phyloP scores from a whole-genome alignment of 2,797 vertebrate species.

The Allobates femoralis region DNA sequence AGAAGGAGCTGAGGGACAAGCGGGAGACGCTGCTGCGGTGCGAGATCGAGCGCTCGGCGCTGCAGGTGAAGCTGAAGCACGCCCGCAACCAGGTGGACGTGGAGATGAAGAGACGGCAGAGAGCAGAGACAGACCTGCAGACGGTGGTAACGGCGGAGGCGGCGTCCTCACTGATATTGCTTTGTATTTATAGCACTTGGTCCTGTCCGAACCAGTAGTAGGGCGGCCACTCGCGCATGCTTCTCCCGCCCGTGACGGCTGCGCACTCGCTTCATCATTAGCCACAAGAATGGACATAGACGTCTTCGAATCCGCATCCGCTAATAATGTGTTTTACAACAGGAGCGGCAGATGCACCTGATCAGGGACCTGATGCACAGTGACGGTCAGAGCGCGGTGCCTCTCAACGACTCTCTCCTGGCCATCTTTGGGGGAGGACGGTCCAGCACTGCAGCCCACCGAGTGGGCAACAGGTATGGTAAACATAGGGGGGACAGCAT shows the following conservation, averaged over 20 bases:
- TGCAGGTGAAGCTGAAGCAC: slow-evolving; percentile 81
- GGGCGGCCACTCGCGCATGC: no score
- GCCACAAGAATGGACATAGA: no score
- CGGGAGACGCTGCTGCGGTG: slow-evolving; percentile 79
- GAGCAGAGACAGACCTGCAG: slow-evolving; percentile 78
- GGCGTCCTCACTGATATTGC: no score
- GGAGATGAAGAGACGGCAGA: slow-evolving; percentile 85
- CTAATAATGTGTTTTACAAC: background rate
- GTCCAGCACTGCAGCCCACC: background rate
- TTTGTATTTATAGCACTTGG: no score
- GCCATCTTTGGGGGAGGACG: background rate
- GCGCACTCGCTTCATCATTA: no score
- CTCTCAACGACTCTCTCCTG: slow-evolving; percentile 46
- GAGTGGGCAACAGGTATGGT: slow-evolving; percentile 48
- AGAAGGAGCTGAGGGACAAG: slow-evolving; percentile 75
- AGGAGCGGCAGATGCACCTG: slow-evolving; percentile 59
- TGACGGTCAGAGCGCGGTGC: slow-evolving; percentile 27
- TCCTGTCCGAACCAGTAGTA: no score
- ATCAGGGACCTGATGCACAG: slow-evolving; percentile 56
- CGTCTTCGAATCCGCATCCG: background rate
- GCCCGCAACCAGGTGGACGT: slow-evolving; percentile 86
- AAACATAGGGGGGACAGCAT: background rate
- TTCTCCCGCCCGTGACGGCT: no score
- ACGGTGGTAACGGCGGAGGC: slow-evolving; percentile 70
- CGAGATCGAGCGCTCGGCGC: slow-evolving; percentile 74